Evolutionary conservation across 2,113 vertebrate genomes (phyloP), one percentile per base, ranked within the genome.

Genomic region (Nymphicus hollandicus): DNA sequence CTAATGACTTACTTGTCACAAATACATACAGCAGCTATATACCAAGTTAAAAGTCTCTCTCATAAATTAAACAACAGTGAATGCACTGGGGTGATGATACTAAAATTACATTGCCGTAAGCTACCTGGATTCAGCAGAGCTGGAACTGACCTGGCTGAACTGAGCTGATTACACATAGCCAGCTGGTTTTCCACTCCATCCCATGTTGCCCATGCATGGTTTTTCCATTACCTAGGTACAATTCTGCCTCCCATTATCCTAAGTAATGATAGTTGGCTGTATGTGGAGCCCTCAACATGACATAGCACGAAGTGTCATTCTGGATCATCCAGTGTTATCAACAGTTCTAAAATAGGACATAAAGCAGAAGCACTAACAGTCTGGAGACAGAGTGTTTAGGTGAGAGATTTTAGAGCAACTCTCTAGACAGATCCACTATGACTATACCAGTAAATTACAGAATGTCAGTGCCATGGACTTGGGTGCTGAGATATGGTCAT

Each of bases 171-270:
- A 10, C 29, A 74, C 5, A 29, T 2, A 53, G 28, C 16, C 41
- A 35, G 25, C 4, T 56, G 65, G 12, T 79, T 87, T 88, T 44
- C 24, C 29, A 56, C 52, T 91, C 33, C 47, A 72, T 79, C 46
- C 35, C 33, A n/a, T 0, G 0, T 35, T 44, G 19, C 20, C 58
- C 41, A 37, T 25, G 31, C 17, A 72, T 65, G 29, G 11, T 79
- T 61, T 61, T 94, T 85, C 31, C 46, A 79, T 4, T 60, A 46
- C 35, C 25, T 56, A n/a, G 37, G 58, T n/a, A 72, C 61, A 88
- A 76, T 47, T 82, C 47, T 91, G n/a, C 25, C 11, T 58, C 41
- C 13, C 16, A 4, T 72, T 72, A 17, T 43, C 35, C 70, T 72
- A 76, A 76, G 46, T 20, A 93, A 52, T 0, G 4, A 16, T 9